Conservation (phyloP, 2,113 vertebrate genomes). For the Rhinoderma darwinii region DNA sequence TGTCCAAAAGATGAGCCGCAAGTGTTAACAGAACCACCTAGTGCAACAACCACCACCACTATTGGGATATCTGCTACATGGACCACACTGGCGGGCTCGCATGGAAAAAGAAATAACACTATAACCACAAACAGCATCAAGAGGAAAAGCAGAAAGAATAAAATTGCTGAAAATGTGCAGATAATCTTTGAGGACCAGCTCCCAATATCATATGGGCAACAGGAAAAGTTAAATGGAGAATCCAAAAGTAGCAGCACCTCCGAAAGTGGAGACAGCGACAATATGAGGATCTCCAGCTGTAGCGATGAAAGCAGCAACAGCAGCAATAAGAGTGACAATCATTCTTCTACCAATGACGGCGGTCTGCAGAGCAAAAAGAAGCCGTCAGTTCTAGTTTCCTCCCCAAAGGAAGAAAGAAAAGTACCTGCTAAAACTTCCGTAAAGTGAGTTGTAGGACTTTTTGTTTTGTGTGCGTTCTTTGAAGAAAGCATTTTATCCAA, state of each 20-base stretch:
- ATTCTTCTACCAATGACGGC: constrained; percentile 68
- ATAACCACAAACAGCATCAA: constrained; percentile 93
- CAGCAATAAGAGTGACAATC: constrained; percentile 85
- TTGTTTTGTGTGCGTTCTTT: background rate
- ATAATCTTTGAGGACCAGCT: constrained; percentile 97
- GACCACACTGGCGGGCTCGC: constrained; percentile 89
- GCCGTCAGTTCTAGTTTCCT: constrained; percentile 79
- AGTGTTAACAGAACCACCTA: constrained; percentile 94
- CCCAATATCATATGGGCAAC: constrained; percentile 91
- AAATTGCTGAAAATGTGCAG: constrained; percentile 89
- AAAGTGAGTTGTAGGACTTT: constrained; percentile 73
- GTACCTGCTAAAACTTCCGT: constrained; percentile 85
- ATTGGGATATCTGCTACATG: constrained; percentile 98
- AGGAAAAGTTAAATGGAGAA: constrained; percentile 95
- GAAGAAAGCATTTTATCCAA: background rate
- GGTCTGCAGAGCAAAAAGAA: constrained; percentile 81
- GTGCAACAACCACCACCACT: constrained; percentile 97
- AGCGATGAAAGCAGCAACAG: constrained; percentile 98
- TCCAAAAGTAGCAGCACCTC: constrained; percentile 93
- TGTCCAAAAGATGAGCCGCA: constrained; percentile 79
- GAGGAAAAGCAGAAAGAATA: constrained; percentile 98
- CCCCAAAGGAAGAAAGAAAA: constrained; percentile 85
- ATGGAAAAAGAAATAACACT: constrained; percentile 92
- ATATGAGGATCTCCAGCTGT: constrained; percentile 96
- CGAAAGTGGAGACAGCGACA: constrained; percentile 96